Base-by-base conservation (phyloP, 2,113 vertebrate genomes). In the Hippolais icterina region DNA sequence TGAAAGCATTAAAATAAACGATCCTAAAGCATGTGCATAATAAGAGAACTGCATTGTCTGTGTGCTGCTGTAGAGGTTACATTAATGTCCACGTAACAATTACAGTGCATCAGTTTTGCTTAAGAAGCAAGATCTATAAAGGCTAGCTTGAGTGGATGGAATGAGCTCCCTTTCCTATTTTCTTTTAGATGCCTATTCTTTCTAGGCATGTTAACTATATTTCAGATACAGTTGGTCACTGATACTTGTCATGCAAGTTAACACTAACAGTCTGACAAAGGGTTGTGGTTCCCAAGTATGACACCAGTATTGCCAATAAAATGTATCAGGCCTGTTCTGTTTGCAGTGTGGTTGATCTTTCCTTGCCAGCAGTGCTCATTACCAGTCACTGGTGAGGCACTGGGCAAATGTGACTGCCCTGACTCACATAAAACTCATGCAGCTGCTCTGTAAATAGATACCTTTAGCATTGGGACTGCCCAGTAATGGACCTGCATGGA, bases 1-100 rank as follows among this genome's bases (percentile, higher is more conserved):
- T 97, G 97, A 98, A 98, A 98, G 97, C 95, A 98, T 97, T 98
- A 97, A 98, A 98, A 98, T 98, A 98, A 98, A 98, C 13, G 98
- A 98, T 97, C 97, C 94, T 97, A 93, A 97, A 97, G 97, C 97
- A 98, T 98, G 98, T 97, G 96, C 94, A 83, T 98, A 98, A 98
- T 92, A 97, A 98, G 98, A 94, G 95, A 94, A 91, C 96, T 94
- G 95, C 95, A 96, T 97, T 96, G 96, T 98, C 96, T 97, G 91
- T 97, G 94, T 97, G 92, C 97, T 97, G 97, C 97, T 95, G 95
- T 76, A 89, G 96, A 97, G 96, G 96, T 96, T 94, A 95, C 88
- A 35, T 93, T 97, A 83, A 95, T 94, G 96, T 96, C 96, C 94
- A 93, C 94, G 4, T 90, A 97, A 97, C 96, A 97, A 97, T 98